These are phyloP conservation scores for Artemia franciscana DNA, from an alignment of 1,140 invertebrate species.

Conservation along the genomic window DNA sequence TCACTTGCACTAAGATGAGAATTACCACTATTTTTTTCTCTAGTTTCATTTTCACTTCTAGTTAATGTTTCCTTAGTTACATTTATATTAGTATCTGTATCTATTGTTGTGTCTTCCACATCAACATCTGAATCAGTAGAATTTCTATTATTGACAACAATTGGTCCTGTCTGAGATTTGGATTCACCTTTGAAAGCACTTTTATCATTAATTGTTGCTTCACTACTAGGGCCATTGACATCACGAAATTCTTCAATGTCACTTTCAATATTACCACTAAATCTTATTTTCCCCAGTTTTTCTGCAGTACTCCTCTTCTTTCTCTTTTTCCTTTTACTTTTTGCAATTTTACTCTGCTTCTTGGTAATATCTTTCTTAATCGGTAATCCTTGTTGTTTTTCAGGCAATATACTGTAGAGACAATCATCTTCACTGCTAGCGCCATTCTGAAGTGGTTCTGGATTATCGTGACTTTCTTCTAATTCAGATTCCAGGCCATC, in stretches of 20 bases:
- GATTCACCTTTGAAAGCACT: background rate
- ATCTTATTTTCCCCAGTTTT: too few relatives aligned
- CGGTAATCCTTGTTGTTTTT: too few relatives aligned
- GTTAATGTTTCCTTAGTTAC: too few relatives aligned
- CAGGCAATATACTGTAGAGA: too few relatives aligned
- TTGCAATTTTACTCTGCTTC: too few relatives aligned
- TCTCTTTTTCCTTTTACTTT: too few relatives aligned
- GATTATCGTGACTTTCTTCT: background rate
- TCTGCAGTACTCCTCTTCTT: too few relatives aligned
- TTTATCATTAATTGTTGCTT: background rate
- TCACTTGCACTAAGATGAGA: background rate
- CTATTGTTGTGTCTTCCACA: background rate
- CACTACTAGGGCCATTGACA: background rate
- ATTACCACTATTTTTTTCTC: too few relatives aligned
- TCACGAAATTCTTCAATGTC: background rate
- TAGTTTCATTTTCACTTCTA: too few relatives aligned
- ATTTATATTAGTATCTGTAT: too few relatives aligned
- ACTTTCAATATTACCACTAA: too few relatives aligned
- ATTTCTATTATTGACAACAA: background rate
- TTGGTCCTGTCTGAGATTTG: background rate
- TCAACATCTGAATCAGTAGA: background rate
- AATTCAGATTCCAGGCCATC: background rate
- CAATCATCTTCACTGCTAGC: background rate
- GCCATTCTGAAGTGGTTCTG: background rate
- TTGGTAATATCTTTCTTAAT: too few relatives aligned